Percentiles rank a stretch among this genome's conserved stretches.
Evolutionary conservation across 2,888 invertebrate species (phyloP).

Genomic region (Eulithis prunata): DNA sequence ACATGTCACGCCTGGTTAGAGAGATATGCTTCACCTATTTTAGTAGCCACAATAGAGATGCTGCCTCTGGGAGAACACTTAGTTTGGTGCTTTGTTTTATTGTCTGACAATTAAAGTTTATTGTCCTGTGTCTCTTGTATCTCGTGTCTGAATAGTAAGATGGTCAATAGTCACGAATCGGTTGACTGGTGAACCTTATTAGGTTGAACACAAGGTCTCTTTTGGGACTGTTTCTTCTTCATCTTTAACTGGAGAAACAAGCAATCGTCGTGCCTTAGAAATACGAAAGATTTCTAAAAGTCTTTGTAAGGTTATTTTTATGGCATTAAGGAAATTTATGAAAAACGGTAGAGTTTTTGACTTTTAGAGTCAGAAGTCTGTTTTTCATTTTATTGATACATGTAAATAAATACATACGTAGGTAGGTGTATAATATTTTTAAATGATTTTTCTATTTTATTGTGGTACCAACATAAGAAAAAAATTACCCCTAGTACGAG

Average conservation of each 20-base stretch:
- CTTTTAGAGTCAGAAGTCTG: too few relatives aligned
- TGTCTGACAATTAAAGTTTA: slow-evolving; percentile 33
- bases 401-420: too few relatives aligned
- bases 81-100: slow-evolving; percentile 34
- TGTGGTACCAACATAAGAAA: too few relatives aligned
- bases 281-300: too few relatives aligned
- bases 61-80: slow-evolving; percentile 54
- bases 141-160: slow-evolving; percentile 20
- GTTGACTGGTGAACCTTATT: slow-evolving; percentile 10
- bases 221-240: neutral
- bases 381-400: too few relatives aligned
- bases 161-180: slow-evolving; percentile 13
- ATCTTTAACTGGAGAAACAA: neutral
- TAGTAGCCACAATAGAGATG: slow-evolving; percentile 62
- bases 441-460: too few relatives aligned
- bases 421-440: too few relatives aligned
- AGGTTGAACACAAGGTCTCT: neutral
- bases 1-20: slow-evolving; percentile 58
- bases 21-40: slow-evolving; percentile 66
- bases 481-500: too few relatives aligned
- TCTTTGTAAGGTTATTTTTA: too few relatives aligned
- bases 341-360: too few relatives aligned
- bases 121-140: slow-evolving; percentile 24
- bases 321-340: too few relatives aligned
- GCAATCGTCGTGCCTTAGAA: too few relatives aligned